Percentiles rank a stretch among this genome's conserved stretches.
These are phyloP conservation scores for Indri indri DNA, from an alignment of 2,113 vertebrate genomes.

Conservation along the genomic window DNA sequence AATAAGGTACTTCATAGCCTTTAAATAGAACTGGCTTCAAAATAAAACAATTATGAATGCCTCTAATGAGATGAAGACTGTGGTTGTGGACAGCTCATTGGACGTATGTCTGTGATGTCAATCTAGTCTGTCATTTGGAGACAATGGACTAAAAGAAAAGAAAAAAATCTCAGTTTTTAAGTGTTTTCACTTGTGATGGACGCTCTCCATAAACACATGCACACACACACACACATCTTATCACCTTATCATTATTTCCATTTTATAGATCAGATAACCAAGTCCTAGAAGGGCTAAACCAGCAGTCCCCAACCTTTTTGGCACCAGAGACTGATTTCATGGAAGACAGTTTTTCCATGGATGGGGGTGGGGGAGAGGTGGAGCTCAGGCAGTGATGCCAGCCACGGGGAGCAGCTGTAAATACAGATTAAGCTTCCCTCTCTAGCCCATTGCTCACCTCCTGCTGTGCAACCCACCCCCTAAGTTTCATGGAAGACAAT, in stretches of 20 bases:
- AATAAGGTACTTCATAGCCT: background rate
- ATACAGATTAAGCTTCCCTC: no score
- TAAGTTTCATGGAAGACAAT: no score
- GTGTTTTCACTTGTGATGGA: background rate
- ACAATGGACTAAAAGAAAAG: background rate
- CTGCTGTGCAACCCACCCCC: no score
- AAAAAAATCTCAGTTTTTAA: background rate
- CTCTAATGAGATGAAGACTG: background rate
- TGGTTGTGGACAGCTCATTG: background rate
- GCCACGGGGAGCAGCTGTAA: no score
- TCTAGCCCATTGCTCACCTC: no score
- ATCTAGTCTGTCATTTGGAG: background rate
- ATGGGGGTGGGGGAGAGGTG: no score
- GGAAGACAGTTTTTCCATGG: no score
- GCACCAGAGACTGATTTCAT: no score
- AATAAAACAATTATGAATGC: background rate
- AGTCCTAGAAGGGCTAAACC: background rate
- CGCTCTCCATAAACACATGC: background rate
- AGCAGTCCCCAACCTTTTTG: no score
- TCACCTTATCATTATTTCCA: background rate
- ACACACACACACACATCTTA: no score
- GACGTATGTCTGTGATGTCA: background rate
- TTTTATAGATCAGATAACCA: background rate
- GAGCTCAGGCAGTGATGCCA: no score
- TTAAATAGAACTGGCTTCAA: constrained; percentile 35